phyloP scores from a whole-genome alignment of 1,140 invertebrate species.

The Drosophila ananassae region DNA sequence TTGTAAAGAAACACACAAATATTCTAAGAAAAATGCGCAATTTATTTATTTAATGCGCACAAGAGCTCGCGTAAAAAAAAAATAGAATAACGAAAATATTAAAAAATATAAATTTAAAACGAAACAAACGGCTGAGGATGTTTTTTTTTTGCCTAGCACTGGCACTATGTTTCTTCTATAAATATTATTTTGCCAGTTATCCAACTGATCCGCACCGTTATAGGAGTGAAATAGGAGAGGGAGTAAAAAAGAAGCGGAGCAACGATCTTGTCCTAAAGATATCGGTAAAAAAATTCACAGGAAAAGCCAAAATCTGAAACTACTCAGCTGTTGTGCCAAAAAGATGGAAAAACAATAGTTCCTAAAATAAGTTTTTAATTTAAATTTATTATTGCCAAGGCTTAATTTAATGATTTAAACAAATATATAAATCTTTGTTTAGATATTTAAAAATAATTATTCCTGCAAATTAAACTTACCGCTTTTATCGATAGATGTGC shows the following conservation, averaged over 20 bases:
- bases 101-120: conserved; percentile 22
- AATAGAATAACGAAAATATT: conserved; percentile 24
- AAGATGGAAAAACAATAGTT: neutral
- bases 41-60: neutral
- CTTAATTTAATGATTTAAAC: no score
- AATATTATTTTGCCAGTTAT: neutral
- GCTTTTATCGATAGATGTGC: neutral
- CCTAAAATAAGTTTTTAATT: no score
- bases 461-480: no score
- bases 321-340: neutral
- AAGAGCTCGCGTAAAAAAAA: conserved; percentile 6
- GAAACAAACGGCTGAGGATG: conserved; percentile 12
- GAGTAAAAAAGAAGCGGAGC: neutral
- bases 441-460: no score
- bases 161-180: conserved; percentile 17
- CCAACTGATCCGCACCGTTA: conserved; percentile 8
- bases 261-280: conserved; percentile 1
- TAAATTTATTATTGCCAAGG: no score
- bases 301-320: neutral
- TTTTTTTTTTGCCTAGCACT: conserved; percentile 10
- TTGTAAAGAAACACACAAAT: conserved; percentile 24
- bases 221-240: neutral
- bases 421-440: no score
- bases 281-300: neutral
- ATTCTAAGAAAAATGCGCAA: conserved; percentile 3